Evolutionary conservation across 2,797 vertebrate genomes (phyloP).

Genomic region (Chromobotia macracanthus): DNA sequence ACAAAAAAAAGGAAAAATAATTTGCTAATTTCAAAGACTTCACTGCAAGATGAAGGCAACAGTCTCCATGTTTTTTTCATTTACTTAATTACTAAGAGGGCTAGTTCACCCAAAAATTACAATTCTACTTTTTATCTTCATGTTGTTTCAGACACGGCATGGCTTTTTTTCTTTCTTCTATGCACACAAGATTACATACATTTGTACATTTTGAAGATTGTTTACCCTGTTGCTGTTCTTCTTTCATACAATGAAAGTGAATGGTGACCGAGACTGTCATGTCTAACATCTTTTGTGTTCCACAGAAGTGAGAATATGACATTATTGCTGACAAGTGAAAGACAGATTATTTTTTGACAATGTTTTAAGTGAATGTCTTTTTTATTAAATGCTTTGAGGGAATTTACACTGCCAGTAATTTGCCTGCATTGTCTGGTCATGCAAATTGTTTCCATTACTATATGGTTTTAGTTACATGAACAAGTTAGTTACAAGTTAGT

Average conservation of each 20-base stretch:
- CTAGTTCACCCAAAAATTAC: neutral
- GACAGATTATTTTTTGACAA: neutral
- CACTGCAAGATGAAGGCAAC: conserved; percentile 49
- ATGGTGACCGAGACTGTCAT: neutral
- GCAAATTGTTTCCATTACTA: too few species aligned
- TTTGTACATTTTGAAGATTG: too few species aligned
- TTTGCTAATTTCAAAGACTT: conserved; percentile 52
- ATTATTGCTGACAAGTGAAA: neutral
- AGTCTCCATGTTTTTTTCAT: neutral
- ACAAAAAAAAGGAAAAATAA: conserved; percentile 46
- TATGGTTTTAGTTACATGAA: too few species aligned
- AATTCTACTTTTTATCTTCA: neutral
- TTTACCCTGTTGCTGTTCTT: neutral
- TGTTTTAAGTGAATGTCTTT: neutral
- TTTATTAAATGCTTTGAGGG: too few species aligned
- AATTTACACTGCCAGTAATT: too few species aligned
- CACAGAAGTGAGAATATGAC: neutral
- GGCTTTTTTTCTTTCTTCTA: neutral
- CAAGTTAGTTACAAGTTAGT: too few species aligned
- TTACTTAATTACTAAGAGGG: neutral
- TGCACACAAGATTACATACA: neutral
- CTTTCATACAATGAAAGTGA: neutral
- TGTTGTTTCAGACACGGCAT: neutral
- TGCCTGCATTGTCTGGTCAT: too few species aligned
- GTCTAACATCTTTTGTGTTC: neutral